phyloP scores from a whole-genome alignment of 2,888 invertebrate species.

The Habrosyne pyritoides region DNA sequence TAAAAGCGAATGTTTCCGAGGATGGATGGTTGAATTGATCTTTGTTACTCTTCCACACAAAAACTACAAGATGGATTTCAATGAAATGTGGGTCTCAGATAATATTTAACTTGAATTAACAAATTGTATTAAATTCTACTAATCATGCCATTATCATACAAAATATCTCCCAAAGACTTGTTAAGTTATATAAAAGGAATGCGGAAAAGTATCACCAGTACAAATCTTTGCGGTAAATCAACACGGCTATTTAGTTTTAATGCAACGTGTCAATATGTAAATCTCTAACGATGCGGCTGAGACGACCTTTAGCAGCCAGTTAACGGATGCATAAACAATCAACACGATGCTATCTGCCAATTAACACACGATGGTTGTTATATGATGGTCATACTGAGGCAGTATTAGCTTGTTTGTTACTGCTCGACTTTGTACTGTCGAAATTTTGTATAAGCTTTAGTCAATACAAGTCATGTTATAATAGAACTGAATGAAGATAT shows the following conservation, averaged over 20 bases:
- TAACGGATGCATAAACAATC: constrained; percentile 6
- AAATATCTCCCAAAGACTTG: too few relatives aligned
- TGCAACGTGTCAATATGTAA: not conserved
- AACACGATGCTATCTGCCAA: not conserved
- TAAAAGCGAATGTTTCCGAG: too few relatives aligned
- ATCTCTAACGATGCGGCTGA: constrained; percentile 1
- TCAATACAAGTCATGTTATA: not conserved
- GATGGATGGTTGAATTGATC: too few relatives aligned
- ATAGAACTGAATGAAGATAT: too few relatives aligned
- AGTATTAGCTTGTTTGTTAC: not conserved
- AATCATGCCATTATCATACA: too few relatives aligned
- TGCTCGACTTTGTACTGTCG: not conserved
- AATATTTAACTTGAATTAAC: too few relatives aligned
- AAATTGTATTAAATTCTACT: too few relatives aligned
- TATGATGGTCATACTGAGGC: not conserved
- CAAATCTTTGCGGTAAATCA: not conserved
- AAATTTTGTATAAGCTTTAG: not conserved
- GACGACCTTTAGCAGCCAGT: constrained; percentile 5
- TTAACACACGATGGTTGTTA: not conserved
- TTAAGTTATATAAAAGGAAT: not conserved
- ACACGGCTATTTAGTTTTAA: not conserved
- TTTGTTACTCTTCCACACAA: too few relatives aligned
- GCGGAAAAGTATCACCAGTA: not conserved
- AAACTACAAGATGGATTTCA: too few relatives aligned
- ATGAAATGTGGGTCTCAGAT: too few relatives aligned